These are phyloP conservation scores for Tragelaphus buxtoni DNA, from an alignment of 2,113 vertebrate species.

Conservation along the genomic window DNA sequence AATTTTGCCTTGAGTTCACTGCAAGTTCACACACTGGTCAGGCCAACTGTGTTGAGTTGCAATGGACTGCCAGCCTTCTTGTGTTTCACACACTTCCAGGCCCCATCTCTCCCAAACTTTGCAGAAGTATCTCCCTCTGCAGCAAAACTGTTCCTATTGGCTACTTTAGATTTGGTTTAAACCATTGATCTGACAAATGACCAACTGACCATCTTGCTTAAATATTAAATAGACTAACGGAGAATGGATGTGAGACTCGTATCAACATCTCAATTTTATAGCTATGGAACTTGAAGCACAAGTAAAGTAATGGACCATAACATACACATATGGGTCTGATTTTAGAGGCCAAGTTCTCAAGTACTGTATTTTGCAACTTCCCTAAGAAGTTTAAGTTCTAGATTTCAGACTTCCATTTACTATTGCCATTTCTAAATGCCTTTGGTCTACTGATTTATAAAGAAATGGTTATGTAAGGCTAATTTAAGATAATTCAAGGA, in stretches of 20 bases:
- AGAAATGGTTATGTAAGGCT: neutral
- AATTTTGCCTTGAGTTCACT: neutral
- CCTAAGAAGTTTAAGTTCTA: neutral
- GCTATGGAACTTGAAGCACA: neutral
- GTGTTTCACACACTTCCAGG: neutral
- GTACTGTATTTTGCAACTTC: neutral
- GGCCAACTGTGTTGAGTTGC: too few species aligned
- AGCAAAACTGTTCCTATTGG: neutral
- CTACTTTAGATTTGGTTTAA: too few species aligned
- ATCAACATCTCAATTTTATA: neutral
- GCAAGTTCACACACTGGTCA: neutral
- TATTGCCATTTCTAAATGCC: neutral
- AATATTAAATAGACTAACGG: neutral
- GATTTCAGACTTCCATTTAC: neutral
- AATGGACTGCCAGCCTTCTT: rapidly evolving
- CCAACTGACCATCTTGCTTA: neutral
- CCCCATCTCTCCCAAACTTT: neutral
- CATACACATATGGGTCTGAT: neutral
- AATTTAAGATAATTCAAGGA: neutral
- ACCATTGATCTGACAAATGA: neutral
- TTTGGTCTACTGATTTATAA: neutral
- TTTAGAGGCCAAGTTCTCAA: neutral
- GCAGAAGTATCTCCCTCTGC: neutral
- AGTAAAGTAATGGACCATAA: neutral
- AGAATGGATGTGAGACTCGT: neutral